Base-by-base conservation (phyloP, 2,113 vertebrate species). In the Grallaria varia region DNA sequence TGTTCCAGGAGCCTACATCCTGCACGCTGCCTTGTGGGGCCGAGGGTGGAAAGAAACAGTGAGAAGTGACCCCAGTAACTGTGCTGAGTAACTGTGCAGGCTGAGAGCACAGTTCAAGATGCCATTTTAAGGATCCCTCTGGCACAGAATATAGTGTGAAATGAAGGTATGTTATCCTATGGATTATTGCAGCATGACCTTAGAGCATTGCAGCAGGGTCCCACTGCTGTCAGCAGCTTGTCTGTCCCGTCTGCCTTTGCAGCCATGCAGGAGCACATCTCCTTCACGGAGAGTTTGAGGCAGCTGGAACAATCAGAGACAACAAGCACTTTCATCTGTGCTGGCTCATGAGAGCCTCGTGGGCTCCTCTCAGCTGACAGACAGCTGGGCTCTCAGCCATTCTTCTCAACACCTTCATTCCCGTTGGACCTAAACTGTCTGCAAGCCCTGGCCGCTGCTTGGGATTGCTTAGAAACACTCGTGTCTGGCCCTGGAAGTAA, bases 201-300 rank as follows among this genome's bases (percentile, higher is more conserved):
- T 15, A 25, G 55, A 90, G 87, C 72, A n/a, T n/a, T 10, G 5
- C 47, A 81, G 77, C 69, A 59, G 68, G n/a, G 74, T 81, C 59
- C 53, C 28, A 30, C 9, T 39, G 58, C 40, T 0, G 0, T 12
- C 72, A 58, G 72, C 89, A 74, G 16, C 60, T 89, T 9, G 0
- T 44, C 84, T 45, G 10, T 74, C 69, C 37, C 0, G 0, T 69
- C 39, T 7, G 6, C 78, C 50, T 72, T 71, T 0, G 12, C 62
- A 76, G 69, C 74, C 64, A 24, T 0, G 4, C 59, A 56, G 76
- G 66, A 86, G 52, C 63, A 62, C 37, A 20, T 81, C 45, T 58
- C 33, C 68, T 87, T 84, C 31, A 23, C n/a, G n/a, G n/a, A n/a
- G 31, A 44, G 39, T 35, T 35, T 55, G 52, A 20, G 37, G 31